A percentile compares a stretch with the other conserved stretches of the same genome.
These are phyloP conservation scores for Noctuana brunneofusca DNA, from an alignment of 2,888 invertebrate genomes.

Conservation along the genomic window DNA sequence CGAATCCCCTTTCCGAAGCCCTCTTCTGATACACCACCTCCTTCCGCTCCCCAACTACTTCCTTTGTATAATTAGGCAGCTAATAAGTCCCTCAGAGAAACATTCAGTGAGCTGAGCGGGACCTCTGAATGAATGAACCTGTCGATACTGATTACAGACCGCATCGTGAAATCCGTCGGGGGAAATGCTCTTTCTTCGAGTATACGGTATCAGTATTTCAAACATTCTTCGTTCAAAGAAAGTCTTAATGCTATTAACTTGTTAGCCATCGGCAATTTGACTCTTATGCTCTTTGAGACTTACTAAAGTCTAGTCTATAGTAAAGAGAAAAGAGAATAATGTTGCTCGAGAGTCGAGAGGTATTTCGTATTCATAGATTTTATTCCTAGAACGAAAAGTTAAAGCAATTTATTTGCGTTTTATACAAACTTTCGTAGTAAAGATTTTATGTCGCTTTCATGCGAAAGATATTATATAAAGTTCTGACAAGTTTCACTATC, in stretches of 20 bases:
- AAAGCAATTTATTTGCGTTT: constrained; percentile 14
- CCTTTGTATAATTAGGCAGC: constrained; percentile 76
- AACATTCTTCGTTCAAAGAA: constrained; percentile 13
- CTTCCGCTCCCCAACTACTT: constrained; percentile 56
- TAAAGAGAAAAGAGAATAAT: not conserved
- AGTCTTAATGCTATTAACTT: constrained; percentile 31
- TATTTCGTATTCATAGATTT: constrained; percentile 23
- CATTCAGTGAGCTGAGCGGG: constrained; percentile 60
- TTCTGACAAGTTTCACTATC: too few relatives aligned
- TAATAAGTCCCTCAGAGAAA: constrained; percentile 72
- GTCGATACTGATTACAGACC: constrained; percentile 66
- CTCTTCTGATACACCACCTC: constrained; percentile 34
- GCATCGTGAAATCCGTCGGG: constrained; percentile 47
- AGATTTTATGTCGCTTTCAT: not conserved
- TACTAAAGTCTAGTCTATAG: not conserved
- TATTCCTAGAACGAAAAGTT: constrained; percentile 11
- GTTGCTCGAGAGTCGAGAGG: not conserved
- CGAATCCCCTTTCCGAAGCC: constrained; percentile 17
- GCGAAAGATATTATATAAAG: not conserved
- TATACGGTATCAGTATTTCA: constrained; percentile 6
- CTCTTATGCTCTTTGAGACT: constrained; percentile 7
- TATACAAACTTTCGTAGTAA: not conserved
- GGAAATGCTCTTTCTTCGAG: constrained; percentile 24
- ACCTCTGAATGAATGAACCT: constrained; percentile 60
- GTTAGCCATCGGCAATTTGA: constrained; percentile 24